These are phyloP conservation scores for Athene cunicularia DNA, from an alignment of 2,113 vertebrate genomes.

Conservation along the genomic window DNA sequence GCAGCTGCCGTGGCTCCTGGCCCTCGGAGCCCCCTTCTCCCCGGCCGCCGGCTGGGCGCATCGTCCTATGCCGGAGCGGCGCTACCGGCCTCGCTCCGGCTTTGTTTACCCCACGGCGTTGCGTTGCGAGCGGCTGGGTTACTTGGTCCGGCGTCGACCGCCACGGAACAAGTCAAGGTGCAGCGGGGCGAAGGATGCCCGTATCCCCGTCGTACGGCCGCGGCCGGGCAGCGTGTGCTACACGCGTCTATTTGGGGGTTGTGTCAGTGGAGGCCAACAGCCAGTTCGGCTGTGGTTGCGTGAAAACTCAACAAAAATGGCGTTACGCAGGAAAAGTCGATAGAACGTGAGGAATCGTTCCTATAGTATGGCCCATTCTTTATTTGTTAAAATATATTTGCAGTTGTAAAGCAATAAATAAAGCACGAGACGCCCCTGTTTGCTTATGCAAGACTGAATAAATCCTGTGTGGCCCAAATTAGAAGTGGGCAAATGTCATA, in stretches of 20 bases:
- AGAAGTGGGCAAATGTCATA: background rate
- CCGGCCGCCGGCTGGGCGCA: background rate
- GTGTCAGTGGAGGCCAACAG: background rate
- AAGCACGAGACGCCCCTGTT: background rate
- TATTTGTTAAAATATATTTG: background rate
- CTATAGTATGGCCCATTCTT: accelerated
- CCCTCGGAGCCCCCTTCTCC: background rate
- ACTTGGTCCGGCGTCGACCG: background rate
- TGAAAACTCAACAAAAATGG: accelerated
- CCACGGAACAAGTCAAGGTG: background rate
- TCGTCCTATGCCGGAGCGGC: background rate
- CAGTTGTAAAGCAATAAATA: background rate
- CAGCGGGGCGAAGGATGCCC: background rate
- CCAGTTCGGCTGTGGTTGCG: accelerated
- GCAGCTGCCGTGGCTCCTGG: background rate
- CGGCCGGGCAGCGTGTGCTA: background rate
- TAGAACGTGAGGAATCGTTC: accelerated
- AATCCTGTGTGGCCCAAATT: background rate
- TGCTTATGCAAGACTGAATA: background rate
- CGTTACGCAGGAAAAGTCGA: accelerated
- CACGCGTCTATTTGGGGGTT: background rate
- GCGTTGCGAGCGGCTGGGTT: accelerated
- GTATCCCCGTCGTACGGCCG: background rate
- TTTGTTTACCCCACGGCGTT: background rate
- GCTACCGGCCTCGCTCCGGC: background rate